Conservation (phyloP, 1,140 invertebrate species). For the Drosophila ficusphila region DNA sequence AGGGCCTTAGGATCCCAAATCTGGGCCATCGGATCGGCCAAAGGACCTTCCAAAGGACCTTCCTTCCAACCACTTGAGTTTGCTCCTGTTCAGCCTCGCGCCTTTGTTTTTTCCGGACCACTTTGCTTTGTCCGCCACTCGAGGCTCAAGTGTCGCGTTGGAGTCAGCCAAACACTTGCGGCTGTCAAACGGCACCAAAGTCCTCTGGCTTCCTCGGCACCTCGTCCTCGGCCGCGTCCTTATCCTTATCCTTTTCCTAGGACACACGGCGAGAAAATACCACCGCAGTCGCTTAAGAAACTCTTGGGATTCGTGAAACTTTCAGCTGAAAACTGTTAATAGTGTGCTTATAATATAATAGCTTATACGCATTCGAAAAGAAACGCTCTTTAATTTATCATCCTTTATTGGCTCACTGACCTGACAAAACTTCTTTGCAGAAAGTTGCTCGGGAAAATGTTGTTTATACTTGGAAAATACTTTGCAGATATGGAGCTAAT, state of each 20-base stretch:
- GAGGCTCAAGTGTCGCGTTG: conserved; percentile 32
- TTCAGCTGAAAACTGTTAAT: too few relatives aligned
- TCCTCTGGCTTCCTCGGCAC: conserved; percentile 30
- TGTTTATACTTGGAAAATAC: too few relatives aligned
- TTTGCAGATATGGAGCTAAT: neutral
- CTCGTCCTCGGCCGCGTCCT: conserved; percentile 1
- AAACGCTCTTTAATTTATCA: too few relatives aligned
- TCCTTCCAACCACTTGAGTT: conserved; percentile 14
- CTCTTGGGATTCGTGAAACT: too few relatives aligned
- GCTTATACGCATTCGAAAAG: too few relatives aligned
- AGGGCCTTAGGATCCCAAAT: conserved; percentile 13
- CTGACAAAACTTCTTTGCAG: neutral
- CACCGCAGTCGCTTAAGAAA: neutral
- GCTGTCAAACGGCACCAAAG: conserved; percentile 50
- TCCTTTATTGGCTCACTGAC: neutral
- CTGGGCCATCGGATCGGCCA: conserved; percentile 8
- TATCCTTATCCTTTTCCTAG: neutral
- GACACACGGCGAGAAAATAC: neutral
- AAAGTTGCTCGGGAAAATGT: neutral
- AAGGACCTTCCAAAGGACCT: neutral
- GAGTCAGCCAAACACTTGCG: conserved; percentile 52
- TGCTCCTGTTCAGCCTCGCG: conserved; percentile 30
- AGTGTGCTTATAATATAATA: too few relatives aligned
- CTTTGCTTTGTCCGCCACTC: conserved; percentile 17
- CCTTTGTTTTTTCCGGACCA: conserved; percentile 20